A percentile compares a stretch with the other conserved stretches of the same genome.
phyloP scores from a whole-genome alignment of 2,888 invertebrate genomes.

The Ditula angustiorana region DNA sequence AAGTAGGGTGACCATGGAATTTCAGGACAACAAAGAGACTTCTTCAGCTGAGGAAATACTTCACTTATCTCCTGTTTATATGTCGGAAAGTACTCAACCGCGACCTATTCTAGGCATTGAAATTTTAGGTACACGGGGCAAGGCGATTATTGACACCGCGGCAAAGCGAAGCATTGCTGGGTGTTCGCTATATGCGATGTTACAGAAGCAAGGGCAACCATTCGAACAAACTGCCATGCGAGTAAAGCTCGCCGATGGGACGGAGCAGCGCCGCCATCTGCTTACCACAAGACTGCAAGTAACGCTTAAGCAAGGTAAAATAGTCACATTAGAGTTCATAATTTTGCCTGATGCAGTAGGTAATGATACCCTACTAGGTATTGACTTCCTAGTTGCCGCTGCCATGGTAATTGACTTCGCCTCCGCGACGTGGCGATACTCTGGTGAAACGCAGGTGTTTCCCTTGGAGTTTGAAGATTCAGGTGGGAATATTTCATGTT shows the following conservation, averaged over 20 bases:
- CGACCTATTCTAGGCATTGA: not conserved
- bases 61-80: too few species aligned
- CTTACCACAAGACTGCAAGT: not conserved
- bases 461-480: not conserved
- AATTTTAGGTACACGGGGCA: not conserved
- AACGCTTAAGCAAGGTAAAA: conserved; percentile 6
- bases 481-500: not conserved
- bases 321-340: conserved; percentile 1
- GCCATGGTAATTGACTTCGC: not conserved
- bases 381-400: not conserved
- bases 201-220: not conserved
- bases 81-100: too few species aligned
- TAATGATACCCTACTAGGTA: conserved; percentile 6
- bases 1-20: too few species aligned
- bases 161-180: not conserved
- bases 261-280: not conserved
- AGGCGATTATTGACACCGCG: not conserved
- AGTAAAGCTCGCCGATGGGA: not conserved
- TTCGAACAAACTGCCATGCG: not conserved
- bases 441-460: not conserved
- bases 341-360: not conserved
- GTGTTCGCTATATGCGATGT: not conserved
- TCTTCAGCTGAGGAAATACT: too few species aligned
- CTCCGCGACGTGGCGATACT: not conserved
- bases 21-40: too few species aligned